Evolutionary conservation across 2,113 vertebrate genomes (phyloP).

Genomic region (Pteronura brasiliensis): DNA sequence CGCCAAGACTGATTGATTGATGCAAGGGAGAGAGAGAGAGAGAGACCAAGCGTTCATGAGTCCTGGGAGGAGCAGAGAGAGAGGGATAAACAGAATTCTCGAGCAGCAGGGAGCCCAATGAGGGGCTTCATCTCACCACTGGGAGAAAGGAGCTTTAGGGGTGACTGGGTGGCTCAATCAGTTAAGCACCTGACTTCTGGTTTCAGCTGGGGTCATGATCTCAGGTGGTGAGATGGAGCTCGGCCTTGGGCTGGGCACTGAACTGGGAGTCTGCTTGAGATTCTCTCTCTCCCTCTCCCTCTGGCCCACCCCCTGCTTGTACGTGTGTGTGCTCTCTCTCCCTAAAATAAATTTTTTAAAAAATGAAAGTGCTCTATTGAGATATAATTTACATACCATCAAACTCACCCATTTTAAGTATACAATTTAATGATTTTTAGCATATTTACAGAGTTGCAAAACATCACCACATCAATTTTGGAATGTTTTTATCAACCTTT

Average conservation of each 20-base stretch:
- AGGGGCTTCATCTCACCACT: neutral
- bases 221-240: neutral
- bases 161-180: too few relatives aligned
- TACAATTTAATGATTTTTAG: constrained; percentile 9
- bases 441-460: constrained; percentile 24
- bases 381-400: constrained; percentile 19
- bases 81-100: neutral
- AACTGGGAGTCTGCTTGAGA: neutral
- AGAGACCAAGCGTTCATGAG: neutral
- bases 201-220: neutral
- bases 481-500: neutral
- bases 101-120: neutral
- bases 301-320: neutral
- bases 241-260: too few relatives aligned
- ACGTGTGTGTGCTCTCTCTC: neutral
- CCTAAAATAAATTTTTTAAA: neutral
- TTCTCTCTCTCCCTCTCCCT: neutral
- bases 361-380: neutral
- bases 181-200: neutral
- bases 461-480: neutral
- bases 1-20: neutral
- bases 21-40: too few relatives aligned
- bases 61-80: neutral
- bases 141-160: neutral
- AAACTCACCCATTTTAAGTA: neutral